Evolutionary conservation across 2,888 invertebrate species (phyloP).

Genomic region (Parnassius smintheus): DNA sequence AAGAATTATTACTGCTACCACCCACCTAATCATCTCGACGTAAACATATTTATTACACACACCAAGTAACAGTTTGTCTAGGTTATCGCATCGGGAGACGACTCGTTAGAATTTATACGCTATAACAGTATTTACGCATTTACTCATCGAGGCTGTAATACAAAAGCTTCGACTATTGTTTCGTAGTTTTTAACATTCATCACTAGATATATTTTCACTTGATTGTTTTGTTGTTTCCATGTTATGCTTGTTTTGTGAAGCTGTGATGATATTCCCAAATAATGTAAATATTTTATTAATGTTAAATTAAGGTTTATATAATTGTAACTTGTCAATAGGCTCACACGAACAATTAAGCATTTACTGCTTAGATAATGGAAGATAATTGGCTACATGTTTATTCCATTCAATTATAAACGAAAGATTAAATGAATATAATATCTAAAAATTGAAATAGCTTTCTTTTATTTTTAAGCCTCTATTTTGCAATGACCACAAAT

Average conservation of each 20-base stretch:
- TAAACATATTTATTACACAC: too few species aligned
- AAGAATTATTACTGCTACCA: neutral
- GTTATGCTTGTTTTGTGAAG: slow-evolving; percentile 80
- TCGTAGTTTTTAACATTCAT: slow-evolving; percentile 63
- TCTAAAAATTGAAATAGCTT: slow-evolving; percentile 45
- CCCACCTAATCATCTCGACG: too few species aligned
- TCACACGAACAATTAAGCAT: slow-evolving; percentile 73
- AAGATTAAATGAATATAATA: slow-evolving; percentile 76
- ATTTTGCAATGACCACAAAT: too few species aligned
- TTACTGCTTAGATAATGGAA: slow-evolving; percentile 67
- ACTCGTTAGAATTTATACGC: slow-evolving; percentile 25
- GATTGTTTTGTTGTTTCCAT: slow-evolving; percentile 72
- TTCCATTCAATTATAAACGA: slow-evolving; percentile 77
- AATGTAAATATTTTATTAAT: slow-evolving; percentile 78
- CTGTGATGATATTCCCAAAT: slow-evolving; percentile 80
- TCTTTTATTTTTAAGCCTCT: slow-evolving; percentile 43
- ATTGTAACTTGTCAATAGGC: slow-evolving; percentile 70
- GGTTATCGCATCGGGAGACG: slow-evolving; percentile 11
- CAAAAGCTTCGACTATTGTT: slow-evolving; percentile 44
- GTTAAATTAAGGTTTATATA: slow-evolving; percentile 69
- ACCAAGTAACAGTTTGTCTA: slow-evolving; percentile 4
- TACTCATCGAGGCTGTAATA: slow-evolving; percentile 66
- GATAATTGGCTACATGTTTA: slow-evolving; percentile 78
- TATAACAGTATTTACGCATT: slow-evolving; percentile 74
- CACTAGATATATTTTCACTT: slow-evolving; percentile 46